Conservation (phyloP, 2,113 vertebrate genomes). For the Sinocyclocheilus maitianheensis region DNA sequence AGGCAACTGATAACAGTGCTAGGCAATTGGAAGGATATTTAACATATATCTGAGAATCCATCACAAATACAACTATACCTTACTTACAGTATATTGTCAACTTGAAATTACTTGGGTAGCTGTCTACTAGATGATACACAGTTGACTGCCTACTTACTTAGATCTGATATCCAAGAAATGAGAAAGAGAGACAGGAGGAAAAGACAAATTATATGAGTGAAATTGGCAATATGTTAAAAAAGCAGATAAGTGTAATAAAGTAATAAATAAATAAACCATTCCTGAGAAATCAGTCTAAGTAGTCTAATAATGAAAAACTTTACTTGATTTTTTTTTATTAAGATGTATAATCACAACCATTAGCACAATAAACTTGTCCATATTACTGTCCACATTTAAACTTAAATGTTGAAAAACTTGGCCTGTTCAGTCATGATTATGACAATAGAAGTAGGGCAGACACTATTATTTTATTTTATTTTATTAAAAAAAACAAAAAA, state of each 20-base stretch:
- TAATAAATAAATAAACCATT: background rate
- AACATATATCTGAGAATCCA: background rate
- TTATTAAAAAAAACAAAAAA: background rate
- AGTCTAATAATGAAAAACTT: background rate
- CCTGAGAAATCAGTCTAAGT: background rate
- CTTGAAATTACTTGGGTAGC: no score
- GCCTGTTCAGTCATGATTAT: background rate
- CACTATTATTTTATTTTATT: no score
- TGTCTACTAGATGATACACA: background rate
- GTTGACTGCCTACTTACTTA: constrained; percentile 54
- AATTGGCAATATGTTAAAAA: background rate
- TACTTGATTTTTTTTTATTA: background rate
- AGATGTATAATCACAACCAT: background rate
- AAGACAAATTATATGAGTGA: background rate
- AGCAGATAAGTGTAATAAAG: background rate
- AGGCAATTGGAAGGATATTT: background rate
- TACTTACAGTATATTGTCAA: background rate
- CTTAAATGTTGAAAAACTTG: background rate
- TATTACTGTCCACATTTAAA: background rate
- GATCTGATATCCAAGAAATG: constrained; percentile 52
- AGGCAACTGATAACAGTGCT: background rate
- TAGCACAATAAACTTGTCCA: background rate
- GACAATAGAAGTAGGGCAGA: background rate
- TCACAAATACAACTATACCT: background rate
- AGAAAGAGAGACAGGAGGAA: constrained; percentile 31